Percentiles rank a stretch among this genome's conserved stretches.
Evolutionary conservation across 2,888 invertebrate genomes (phyloP).

Genomic region (Hipparchia sbordonii): DNA sequence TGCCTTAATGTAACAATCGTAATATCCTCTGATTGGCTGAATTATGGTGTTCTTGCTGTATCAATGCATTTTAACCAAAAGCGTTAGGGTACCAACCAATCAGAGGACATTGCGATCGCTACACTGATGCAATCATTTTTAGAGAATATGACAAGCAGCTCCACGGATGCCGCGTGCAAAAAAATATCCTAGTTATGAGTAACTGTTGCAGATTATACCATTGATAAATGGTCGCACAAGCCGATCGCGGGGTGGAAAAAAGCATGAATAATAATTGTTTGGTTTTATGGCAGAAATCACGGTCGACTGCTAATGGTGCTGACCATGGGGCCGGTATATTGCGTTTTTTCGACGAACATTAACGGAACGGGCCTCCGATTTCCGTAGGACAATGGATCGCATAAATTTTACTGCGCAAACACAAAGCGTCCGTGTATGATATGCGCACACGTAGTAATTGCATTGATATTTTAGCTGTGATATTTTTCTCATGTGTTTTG

Average conservation of each 20-base stretch:
- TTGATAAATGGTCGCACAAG: conserved; percentile 76
- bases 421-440: conserved; percentile 60
- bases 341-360: conserved; percentile 74
- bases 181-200: conserved; percentile 72
- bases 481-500: neutral
- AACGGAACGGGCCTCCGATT: conserved; percentile 74
- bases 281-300: conserved; percentile 66
- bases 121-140: no score
- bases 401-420: conserved; percentile 77
- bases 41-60: no score
- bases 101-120: no score
- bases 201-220: conserved; percentile 75
- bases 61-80: no score
- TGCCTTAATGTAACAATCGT: no score
- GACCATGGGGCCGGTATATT: conserved; percentile 60
- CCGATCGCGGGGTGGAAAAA: conserved; percentile 61
- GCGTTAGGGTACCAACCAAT: no score
- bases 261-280: conserved; percentile 73
- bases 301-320: conserved; percentile 71
- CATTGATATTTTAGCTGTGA: conserved; percentile 11
- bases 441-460: conserved; percentile 49
- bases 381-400: conserved; percentile 71
- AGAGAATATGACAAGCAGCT: conserved; percentile 46
- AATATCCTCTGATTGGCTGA: no score
- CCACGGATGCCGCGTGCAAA: conserved; percentile 49